Conservation (phyloP, 2,797 vertebrate genomes). For the Sebastes ruberrimus region DNA sequence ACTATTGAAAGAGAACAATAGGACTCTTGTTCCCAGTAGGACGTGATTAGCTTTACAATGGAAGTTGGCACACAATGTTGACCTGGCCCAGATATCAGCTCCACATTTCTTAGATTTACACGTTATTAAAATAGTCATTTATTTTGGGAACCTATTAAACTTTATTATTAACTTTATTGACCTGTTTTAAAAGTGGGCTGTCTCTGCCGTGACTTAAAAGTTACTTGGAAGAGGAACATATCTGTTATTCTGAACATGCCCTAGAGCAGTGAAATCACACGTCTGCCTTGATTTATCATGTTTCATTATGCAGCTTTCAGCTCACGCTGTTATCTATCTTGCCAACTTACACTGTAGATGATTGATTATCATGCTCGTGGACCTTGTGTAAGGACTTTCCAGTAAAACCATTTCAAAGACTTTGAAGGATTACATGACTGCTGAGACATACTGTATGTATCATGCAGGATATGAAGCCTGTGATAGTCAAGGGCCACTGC, state of each 20-base stretch:
- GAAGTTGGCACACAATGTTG: neutral
- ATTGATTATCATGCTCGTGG: conserved; percentile 15
- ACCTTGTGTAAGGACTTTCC: neutral
- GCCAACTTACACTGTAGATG: neutral
- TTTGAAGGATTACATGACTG: conserved; percentile 21
- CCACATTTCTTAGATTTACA: conserved; percentile 16
- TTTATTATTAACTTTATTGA: neutral
- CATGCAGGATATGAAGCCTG: neutral
- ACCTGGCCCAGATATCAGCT: conserved; percentile 38
- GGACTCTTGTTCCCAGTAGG: neutral
- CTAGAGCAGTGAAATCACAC: neutral
- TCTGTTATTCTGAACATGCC: conserved; percentile 3
- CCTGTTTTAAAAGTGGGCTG: conserved; percentile 31
- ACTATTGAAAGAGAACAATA: neutral
- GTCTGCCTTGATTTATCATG: conserved; percentile 34
- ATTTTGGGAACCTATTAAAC: conserved; percentile 35
- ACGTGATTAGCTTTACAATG: neutral
- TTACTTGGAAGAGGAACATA: neutral
- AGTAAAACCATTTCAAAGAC: conserved; percentile 2
- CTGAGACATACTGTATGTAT: neutral
- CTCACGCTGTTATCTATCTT: conserved; percentile 27
- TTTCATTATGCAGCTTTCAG: conserved; percentile 41
- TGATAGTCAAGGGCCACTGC: neutral
- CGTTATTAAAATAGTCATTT: conserved; percentile 27
- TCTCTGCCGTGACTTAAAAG: neutral